Base-by-base conservation (phyloP, 1,140 invertebrate genomes). In the Meteorus sp. region DNA sequence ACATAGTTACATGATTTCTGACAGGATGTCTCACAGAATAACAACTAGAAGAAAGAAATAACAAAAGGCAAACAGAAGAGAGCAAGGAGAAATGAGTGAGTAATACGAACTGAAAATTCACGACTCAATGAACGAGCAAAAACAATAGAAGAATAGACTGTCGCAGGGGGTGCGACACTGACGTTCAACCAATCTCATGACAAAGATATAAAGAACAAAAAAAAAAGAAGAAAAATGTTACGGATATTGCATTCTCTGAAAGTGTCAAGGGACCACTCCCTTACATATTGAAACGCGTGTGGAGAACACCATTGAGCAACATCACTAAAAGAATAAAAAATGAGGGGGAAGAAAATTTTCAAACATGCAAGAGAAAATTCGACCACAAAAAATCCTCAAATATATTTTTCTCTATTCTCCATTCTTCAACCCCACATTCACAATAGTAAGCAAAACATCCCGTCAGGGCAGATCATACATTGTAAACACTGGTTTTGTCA, bases 231-330 rank as follows among this genome's bases (percentile, higher is more conserved):
- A 11, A 20, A 17, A 44, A 44, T n/a, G n/a, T n/a, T 15, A 39
- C 55, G 55, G 55, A 57, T 57, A 57, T 57, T 57, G 55, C 55
- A 47, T 17, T 39, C 41, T 56, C 27, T 20, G 33, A 45, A 57
- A 33, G 45, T 57, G 55, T 57, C 55, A 33, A 57, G 54, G 23
- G 55, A 57, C n/a, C 55, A 57, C 55, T 57, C 55, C 55, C n/a
- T 35, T 50, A 19, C 6, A 8, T 39, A 8, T 39, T 4, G 29
- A 47, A 20, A 33, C 22, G 50, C 45, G 55, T 50, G 55, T n/a
- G n/a, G n/a, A n/a, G 31, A 35, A 57, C 45, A 57, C 5, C 11
- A 57, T 57, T 57, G 55, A 37, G 33, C 11, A 57, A 57, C 45
- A 45, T 35, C n/a, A 17, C 20, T 9, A 52, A 52, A 52, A 8